phyloP scores from a whole-genome alignment of 1,140 invertebrate genomes.

The Contarinia nasturtii region DNA sequence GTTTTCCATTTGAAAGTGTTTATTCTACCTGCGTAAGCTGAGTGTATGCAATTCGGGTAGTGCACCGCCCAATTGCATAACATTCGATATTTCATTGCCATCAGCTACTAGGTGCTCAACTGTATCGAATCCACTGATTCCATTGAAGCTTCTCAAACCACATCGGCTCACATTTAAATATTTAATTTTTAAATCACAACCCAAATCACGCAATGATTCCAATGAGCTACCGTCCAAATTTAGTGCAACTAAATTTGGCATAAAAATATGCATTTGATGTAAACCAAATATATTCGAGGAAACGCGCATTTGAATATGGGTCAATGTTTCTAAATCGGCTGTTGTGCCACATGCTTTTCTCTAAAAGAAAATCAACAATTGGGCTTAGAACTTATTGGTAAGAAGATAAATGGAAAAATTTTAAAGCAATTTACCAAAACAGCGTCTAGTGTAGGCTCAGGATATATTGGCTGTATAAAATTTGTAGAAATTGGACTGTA shows the following conservation, averaged over 20 bases:
- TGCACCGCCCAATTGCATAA: slow-evolving; percentile 31
- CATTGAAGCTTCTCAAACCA: slow-evolving; percentile 38
- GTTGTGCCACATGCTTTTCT: too few species aligned
- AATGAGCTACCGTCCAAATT: slow-evolving; percentile 42
- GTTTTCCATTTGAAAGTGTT: neutral
- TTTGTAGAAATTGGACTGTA: too few species aligned
- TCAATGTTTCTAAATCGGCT: neutral
- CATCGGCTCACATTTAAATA: slow-evolving; percentile 42
- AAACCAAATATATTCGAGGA: slow-evolving; percentile 33
- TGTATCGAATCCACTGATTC: slow-evolving; percentile 35
- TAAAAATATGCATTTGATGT: slow-evolving; percentile 32
- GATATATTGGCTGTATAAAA: too few species aligned
- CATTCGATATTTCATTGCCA: slow-evolving; percentile 35
- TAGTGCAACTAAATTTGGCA: slow-evolving; percentile 34
- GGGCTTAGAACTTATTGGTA: too few species aligned
- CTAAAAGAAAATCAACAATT: too few species aligned
- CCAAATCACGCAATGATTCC: slow-evolving; percentile 39
- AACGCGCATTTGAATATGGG: neutral
- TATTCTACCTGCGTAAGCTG: neutral
- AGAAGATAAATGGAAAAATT: too few species aligned
- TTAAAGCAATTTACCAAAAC: too few species aligned
- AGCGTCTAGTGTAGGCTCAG: too few species aligned
- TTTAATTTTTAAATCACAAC: slow-evolving; percentile 35
- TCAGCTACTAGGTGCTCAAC: slow-evolving; percentile 37
- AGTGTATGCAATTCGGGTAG: slow-evolving; percentile 13